Evolutionary conservation across 2,888 invertebrate genomes (phyloP), one percentile per base, ranked within the genome.

Genomic region (Megaustenia siamemsis): DNA sequence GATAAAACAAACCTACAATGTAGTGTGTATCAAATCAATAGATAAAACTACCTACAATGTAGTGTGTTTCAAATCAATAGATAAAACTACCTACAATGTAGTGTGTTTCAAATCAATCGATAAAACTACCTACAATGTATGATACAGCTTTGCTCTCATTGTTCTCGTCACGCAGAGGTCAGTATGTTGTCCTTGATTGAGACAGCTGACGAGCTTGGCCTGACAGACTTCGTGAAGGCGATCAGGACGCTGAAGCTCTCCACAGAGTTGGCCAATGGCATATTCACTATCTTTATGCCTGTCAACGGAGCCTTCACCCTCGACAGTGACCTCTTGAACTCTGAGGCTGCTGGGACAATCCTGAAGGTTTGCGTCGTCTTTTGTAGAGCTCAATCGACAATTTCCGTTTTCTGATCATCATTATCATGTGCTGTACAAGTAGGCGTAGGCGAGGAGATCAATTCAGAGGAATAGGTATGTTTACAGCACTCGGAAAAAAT

Each of bases 181-280:
- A 95, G 96, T 83, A 94, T 96, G 87, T 95, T 95, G 91, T 94
- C 89, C 63, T 60, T 93, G 24, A 91, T 95, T 73, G 95, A 95
- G 56, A 95, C 96, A 0, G 94, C 96, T 38, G 94, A 94, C 66
- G 95, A 95, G 79, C 92, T 96, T 90, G 95, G 95, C 45, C 95
- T 95, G 75, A 95, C 94, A 83, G 95, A 96, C 92, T 96, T 96
- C 92, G 94, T 95, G 68, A 94, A 94, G 75, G 91, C 91, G 3
- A 84, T 90, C 63, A 84, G 88, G n/a, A 90, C 89, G 1, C 94
- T 96, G 88, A 94, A 95, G 21, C 94, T 95, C 88, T 94, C 94
- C 35, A 94, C 95, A 12, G 95, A 95, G 3, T 90, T 96, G 77
- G 94, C 95, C n/a, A 94, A 94, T 8, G 87, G 86, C 49, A 91